Conservation (phyloP, 2,888 invertebrate species). For the Macroteleia sp. region DNA sequence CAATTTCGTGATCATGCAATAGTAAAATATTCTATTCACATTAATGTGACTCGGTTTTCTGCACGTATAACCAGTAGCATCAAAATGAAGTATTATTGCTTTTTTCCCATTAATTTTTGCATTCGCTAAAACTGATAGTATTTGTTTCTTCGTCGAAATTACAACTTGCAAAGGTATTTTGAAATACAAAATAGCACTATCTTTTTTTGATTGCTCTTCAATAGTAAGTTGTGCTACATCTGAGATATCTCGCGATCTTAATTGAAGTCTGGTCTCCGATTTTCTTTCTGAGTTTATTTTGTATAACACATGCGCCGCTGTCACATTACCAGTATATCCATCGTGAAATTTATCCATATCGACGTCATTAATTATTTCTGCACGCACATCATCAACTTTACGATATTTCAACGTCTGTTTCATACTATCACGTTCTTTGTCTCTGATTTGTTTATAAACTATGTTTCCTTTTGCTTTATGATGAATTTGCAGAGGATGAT, state of each 20-base stretch:
- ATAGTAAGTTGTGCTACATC: neutral
- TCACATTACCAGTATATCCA: neutral
- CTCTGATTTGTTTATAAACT: constrained; percentile 16
- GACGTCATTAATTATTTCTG: neutral
- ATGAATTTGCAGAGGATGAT: too few relatives aligned
- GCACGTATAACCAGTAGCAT: constrained; percentile 49
- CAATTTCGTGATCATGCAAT: constrained; percentile 13
- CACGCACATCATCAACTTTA: neutral
- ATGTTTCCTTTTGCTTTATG: too few relatives aligned
- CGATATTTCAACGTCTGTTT: neutral
- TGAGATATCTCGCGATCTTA: constrained; percentile 2
- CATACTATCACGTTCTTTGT: constrained; percentile 7
- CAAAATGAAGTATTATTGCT: constrained; percentile 48
- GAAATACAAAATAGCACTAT: constrained; percentile 3
- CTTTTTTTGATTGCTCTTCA: neutral
- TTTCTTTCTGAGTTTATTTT: constrained; percentile 33
- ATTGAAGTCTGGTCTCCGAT: neutral
- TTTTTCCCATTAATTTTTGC: neutral
- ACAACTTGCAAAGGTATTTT: constrained; percentile 13
- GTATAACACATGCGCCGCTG: neutral
- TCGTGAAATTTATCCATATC: constrained; percentile 14
- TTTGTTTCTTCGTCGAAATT: constrained; percentile 19
- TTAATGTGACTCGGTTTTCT: constrained; percentile 34
- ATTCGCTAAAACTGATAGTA: neutral
- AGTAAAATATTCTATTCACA: constrained; percentile 48